A percentile compares a stretch with the other conserved stretches of the same genome.
Conservation (phyloP, 2,797 vertebrate species). For the Cephalopachus bancanus region DNA sequence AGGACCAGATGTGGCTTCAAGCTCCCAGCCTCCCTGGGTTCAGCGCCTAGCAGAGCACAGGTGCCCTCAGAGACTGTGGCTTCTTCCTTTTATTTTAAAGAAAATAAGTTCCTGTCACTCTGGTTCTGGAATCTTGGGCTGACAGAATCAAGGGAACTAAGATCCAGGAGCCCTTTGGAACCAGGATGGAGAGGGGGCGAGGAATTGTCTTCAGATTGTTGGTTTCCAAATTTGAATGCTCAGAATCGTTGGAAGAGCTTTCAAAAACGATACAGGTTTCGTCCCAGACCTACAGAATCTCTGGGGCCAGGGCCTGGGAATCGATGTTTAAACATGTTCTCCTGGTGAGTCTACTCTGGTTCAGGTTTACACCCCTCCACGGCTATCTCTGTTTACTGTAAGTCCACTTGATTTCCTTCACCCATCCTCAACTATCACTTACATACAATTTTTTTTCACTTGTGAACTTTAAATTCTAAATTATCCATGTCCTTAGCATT, state of each 20-base stretch:
- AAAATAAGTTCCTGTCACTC: background rate
- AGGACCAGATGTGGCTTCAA: background rate
- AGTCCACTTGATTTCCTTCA: background rate
- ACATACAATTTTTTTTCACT: background rate
- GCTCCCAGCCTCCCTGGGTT: slow-evolving; percentile 13
- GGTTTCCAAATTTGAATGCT: background rate
- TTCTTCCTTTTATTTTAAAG: slow-evolving; percentile 46
- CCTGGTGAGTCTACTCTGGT: background rate
- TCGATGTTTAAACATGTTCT: background rate
- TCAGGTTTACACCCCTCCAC: background rate
- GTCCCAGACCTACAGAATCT: background rate
- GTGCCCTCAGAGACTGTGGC: background rate
- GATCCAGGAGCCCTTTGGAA: background rate
- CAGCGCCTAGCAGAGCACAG: background rate
- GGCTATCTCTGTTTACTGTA: background rate
- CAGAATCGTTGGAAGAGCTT: background rate
- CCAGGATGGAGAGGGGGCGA: background rate
- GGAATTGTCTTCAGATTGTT: background rate
- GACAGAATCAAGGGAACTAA: background rate
- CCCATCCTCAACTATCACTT: background rate
- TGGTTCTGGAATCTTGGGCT: slow-evolving; percentile 4
- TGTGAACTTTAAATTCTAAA: slow-evolving; percentile 31
- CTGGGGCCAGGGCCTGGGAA: background rate
- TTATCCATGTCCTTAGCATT: background rate
- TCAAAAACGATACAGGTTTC: background rate